These are phyloP conservation scores for Hydrocynus forskahlii DNA, from an alignment of 2,797 vertebrate genomes.

Conservation along the genomic window DNA sequence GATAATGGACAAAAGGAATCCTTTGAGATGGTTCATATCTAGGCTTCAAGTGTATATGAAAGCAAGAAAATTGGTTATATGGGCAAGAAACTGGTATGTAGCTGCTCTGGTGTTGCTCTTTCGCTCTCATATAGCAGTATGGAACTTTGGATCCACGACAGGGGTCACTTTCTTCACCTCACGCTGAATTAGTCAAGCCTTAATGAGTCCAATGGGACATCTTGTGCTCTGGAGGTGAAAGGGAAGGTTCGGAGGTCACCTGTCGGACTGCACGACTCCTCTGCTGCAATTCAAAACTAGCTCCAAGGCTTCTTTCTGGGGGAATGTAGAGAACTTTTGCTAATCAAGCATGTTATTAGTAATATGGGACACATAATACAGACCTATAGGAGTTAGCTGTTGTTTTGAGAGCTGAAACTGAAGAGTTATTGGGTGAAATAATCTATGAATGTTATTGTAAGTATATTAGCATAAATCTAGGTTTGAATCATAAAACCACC, in stretches of 20 bases:
- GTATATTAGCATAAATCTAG: background rate
- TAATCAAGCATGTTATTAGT: slow-evolving; percentile 62
- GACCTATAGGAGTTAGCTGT: slow-evolving; percentile 53
- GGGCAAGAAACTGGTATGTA: background rate
- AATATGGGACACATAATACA: slow-evolving; percentile 52
- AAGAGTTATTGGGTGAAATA: slow-evolving; percentile 50
- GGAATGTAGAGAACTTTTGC: slow-evolving; percentile 53
- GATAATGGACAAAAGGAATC: no score
- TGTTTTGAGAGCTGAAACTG: slow-evolving; percentile 66
- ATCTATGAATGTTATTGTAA: background rate
- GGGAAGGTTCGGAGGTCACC: slow-evolving; percentile 59
- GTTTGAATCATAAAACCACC: background rate
- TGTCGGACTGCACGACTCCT: slow-evolving; percentile 42
- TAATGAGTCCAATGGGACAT: slow-evolving; percentile 72
- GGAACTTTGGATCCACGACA: slow-evolving; percentile 63
- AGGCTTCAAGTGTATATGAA: background rate
- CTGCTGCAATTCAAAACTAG: slow-evolving; percentile 41
- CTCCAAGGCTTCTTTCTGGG: slow-evolving; percentile 15
- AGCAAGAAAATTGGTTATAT: background rate
- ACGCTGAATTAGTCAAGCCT: slow-evolving; percentile 71
- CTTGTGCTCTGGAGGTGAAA: slow-evolving; percentile 63
- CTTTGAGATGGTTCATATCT: background rate
- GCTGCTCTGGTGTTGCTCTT: slow-evolving; percentile 68
- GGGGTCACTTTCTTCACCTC: slow-evolving; percentile 68
- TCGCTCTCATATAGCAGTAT: slow-evolving; percentile 55